A percentile compares a stretch with the other conserved stretches of the same genome.
Evolutionary conservation across 1,140 invertebrate genomes (phyloP).

Genomic region (Bombus superbus): DNA sequence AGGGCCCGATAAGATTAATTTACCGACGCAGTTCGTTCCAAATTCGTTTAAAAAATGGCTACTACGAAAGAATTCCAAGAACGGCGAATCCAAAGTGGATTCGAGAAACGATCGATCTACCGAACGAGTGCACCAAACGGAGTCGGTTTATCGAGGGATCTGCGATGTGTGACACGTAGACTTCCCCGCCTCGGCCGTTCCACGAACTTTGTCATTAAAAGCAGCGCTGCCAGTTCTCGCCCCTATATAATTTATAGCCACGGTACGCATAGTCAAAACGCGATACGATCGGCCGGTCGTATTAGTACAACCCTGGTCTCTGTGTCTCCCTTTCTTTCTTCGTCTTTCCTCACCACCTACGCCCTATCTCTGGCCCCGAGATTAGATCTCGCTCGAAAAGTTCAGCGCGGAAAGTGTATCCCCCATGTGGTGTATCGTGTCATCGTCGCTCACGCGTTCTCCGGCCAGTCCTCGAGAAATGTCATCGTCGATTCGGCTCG

Average conservation of each 20-base stretch:
- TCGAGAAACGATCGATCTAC: too few relatives aligned
- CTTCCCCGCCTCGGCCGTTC: too few relatives aligned
- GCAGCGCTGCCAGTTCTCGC: conserved; percentile 3
- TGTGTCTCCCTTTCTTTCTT: not conserved
- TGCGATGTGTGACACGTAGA: too few relatives aligned
- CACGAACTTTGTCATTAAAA: conserved; percentile 26
- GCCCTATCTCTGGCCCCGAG: conserved; percentile 29
- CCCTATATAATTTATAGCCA: conserved; percentile 52
- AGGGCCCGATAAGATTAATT: too few relatives aligned
- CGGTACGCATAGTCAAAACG: conserved; percentile 49
- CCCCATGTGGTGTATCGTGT: conserved; percentile 33
- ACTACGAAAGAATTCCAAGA: too few relatives aligned
- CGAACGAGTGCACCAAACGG: too few relatives aligned
- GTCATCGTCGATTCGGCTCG: conserved; percentile 22
- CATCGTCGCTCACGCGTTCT: conserved; percentile 39
- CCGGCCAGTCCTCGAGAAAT: conserved; percentile 22
- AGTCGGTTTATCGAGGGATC: too few relatives aligned
- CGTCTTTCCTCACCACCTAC: conserved; percentile 27
- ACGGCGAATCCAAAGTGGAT: too few relatives aligned
- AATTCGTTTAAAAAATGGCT: too few relatives aligned
- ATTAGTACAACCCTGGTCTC: conserved; percentile 41
- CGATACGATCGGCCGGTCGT: conserved; percentile 43
- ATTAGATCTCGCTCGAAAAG: conserved; percentile 54
- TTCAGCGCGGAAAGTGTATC: conserved; percentile 48
- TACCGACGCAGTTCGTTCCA: too few relatives aligned